Evolutionary conservation across 2,797 vertebrate genomes (phyloP), one percentile per base, ranked within the genome.

Genomic region (Scyliorhinus canicula): DNA sequence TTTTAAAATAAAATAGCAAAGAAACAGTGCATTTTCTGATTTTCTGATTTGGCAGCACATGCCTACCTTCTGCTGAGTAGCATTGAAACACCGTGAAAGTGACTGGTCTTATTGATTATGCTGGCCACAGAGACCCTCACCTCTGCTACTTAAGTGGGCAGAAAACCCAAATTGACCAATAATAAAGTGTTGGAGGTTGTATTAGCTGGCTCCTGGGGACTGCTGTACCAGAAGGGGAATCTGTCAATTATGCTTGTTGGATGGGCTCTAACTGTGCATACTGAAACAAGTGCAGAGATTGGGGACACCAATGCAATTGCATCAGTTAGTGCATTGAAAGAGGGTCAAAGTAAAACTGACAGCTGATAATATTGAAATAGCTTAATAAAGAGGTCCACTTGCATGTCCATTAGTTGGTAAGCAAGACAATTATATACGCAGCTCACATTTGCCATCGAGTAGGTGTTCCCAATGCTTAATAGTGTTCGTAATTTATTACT

Each of bases 91-190:
- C 96, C 0, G 90, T 95, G 96, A 96, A 97, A 97, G 96, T 97
- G 97, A 97, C 97, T 97, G 97, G 97, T 97, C 95, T 95, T 97
- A 97, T 97, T 97, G 97, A 98, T 97, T 96, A 97, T 96, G 26
- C 12, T 96, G 97, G 96, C 97, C 95, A 95, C 96, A 95, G 97
- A 97, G 96, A 97, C 96, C 96, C 97, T 97, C 97, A 97, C 97
- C 97, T 96, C 96, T 96, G 97, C 97, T 96, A 97, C 97, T 97
- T 97, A 97, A 97, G 97, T 97, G 97, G 97, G 96, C 97, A 97
- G 97, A 96, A 97, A 97, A 97, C 97, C 97, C 97, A 97, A 96
- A 97, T 96, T 97, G 97, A 97, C 96, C 97, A 96, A 96, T 97
- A 97, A 97, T 97, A 97, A 97, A 97, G 97, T 97, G 96, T 96